phyloP scores from a whole-genome alignment of 2,888 invertebrate genomes.

The Zaprionus bogoriensis region DNA sequence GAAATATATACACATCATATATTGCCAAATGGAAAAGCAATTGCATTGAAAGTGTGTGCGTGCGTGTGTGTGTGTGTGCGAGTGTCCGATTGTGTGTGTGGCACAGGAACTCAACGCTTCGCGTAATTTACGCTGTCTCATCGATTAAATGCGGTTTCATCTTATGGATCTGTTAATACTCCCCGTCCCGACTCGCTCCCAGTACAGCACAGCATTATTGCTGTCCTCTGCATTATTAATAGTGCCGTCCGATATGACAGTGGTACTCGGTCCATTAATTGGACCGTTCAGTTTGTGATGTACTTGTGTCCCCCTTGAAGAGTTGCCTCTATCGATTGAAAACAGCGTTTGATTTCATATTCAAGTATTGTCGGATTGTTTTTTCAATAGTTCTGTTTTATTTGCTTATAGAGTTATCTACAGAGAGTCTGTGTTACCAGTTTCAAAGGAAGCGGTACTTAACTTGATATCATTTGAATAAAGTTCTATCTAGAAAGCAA shows the following conservation, averaged over 20 bases:
- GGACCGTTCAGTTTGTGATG: not conserved
- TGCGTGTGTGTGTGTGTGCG: not conserved
- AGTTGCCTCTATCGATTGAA: too few relatives aligned
- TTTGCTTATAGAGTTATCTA: too few relatives aligned
- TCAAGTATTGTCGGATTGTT: too few relatives aligned
- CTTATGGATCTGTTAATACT: conserved; percentile 8
- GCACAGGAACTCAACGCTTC: not conserved
- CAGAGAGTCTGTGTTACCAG: too few relatives aligned
- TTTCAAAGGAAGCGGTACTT: too few relatives aligned
- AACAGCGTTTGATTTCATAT: too few relatives aligned
- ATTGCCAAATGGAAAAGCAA: conserved; percentile 12
- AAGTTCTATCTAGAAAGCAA: too few relatives aligned
- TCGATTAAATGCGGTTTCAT: conserved; percentile 20
- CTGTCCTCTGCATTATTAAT: conserved; percentile 4
- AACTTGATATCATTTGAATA: too few relatives aligned
- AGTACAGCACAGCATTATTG: not conserved
- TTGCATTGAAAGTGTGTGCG: conserved; percentile 17
- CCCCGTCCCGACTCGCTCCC: not conserved
- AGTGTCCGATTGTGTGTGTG: not conserved
- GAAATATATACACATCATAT: conserved; percentile 1
- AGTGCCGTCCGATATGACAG: not conserved
- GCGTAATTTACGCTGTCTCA: not conserved
- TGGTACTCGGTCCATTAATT: not conserved
- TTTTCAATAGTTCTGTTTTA: too few relatives aligned
- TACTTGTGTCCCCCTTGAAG: not conserved